phyloP scores from a whole-genome alignment of 2,113 vertebrate genomes.

The Pseudopodoces humilis region DNA sequence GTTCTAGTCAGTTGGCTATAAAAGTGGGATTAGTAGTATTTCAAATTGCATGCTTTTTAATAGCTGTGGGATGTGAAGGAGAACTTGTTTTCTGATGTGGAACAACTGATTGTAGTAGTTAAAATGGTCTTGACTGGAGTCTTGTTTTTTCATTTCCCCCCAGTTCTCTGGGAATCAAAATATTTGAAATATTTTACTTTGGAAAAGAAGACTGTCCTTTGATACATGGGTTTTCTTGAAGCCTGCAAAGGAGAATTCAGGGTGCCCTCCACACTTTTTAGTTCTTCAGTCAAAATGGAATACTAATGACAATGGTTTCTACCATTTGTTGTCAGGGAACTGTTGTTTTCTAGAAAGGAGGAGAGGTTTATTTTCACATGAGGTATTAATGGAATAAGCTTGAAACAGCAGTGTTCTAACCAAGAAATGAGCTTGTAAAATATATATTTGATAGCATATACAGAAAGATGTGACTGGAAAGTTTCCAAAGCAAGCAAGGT shows the following conservation, averaged over 20 bases:
- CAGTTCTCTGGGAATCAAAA: constrained; percentile 11
- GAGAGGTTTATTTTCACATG: constrained; percentile 34
- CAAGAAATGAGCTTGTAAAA: background rate
- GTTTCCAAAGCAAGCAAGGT: constrained; percentile 69
- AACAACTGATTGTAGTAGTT: constrained; percentile 32
- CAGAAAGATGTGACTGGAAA: constrained; percentile 71
- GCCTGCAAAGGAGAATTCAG: background rate
- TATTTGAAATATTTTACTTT: background rate
- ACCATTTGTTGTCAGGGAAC: constrained; percentile 28
- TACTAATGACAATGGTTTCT: background rate
- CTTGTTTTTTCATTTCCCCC: background rate
- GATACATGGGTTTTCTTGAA: background rate
- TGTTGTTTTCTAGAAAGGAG: constrained; percentile 33
- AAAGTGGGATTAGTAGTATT: constrained; percentile 39
- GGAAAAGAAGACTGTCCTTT: background rate
- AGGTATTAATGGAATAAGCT: constrained; percentile 52
- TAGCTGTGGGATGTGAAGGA: background rate
- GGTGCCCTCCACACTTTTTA: background rate
- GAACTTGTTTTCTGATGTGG: constrained; percentile 10
- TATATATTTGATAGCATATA: constrained; percentile 32
- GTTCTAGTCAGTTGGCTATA: constrained; percentile 11
- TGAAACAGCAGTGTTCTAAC: background rate
- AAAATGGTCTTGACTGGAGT: background rate
- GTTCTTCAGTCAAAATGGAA: background rate
- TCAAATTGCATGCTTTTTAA: constrained; percentile 26